Evolutionary conservation across 2,797 vertebrate species (phyloP), one percentile per base, ranked within the genome.

Genomic region (Bradypodion ventrale): DNA sequence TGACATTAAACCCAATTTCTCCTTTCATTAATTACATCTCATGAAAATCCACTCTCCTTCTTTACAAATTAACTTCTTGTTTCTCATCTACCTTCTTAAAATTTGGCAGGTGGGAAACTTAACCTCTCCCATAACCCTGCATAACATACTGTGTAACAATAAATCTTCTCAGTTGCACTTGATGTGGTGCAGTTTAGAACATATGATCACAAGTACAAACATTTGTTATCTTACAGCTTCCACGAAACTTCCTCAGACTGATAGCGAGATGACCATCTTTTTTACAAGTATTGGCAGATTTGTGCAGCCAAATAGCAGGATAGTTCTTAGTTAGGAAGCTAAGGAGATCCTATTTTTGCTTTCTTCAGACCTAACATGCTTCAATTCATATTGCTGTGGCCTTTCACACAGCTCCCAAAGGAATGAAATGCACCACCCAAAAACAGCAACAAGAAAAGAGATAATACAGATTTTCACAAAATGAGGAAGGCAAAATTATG

Each of bases 61-160:
- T 27, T 65, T 82, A 83, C 70, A 59, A 88, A 84, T 77, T 85
- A 82, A 56, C 68, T 19, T 82, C 52, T 74, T 16, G 16, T 63
- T 62, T 80, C 49, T 85, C 40, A 46, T 74, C 49, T 79, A 63
- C 44, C 62, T 80, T 85, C n/a, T 44, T 76, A 81, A 69, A 81
- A 46, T 81, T 62, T 80, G 68, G 9, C 12, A 79, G 69, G 23
- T 63, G 70, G 19, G 70, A n/a, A 72, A 63, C 72, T 70, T 80
- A 73, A 70, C 52, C 66, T 84, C 78, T 62, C 66, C 27, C 73
- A 84, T 7, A 87, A n/a, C 29, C 68, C 44, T 78, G 32, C 7
- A 40, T 80, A 60, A 72, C 46, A 56, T 49, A 65, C 6, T 23
- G 13, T 0, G 37, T 83, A 56, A 72, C 91, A 85, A 83, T 32